A percentile compares a stretch with the other conserved stretches of the same genome.
Evolutionary conservation across 2,888 invertebrate genomes (phyloP).

Genomic region (Achlya flavicornis): DNA sequence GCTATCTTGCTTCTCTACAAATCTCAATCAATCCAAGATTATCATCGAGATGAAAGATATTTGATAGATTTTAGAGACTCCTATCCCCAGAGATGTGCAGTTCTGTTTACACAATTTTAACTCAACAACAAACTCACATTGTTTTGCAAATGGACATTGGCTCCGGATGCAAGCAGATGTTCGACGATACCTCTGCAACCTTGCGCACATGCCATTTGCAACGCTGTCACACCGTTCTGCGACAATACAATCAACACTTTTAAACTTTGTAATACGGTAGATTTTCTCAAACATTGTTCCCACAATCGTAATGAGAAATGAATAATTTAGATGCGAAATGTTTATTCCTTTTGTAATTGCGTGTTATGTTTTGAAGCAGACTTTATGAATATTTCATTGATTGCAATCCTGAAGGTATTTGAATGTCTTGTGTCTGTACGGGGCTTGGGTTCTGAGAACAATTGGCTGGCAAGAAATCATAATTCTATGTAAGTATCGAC

Average conservation of each 20-base stretch:
- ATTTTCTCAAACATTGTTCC: background rate
- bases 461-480: background rate
- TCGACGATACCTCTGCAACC: slow-evolving; percentile 88
- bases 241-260: slow-evolving; percentile 16
- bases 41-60: too few species aligned
- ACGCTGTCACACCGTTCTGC: slow-evolving; percentile 87
- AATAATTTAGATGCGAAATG: slow-evolving; percentile 41
- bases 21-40: too few species aligned
- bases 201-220: slow-evolving; percentile 88
- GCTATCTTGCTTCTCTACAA: too few species aligned
- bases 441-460: background rate
- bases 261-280: background rate
- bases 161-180: slow-evolving; percentile 85
- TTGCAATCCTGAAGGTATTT: background rate
- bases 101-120: background rate
- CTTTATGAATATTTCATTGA: slow-evolving; percentile 13
- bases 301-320: slow-evolving; percentile 26
- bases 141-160: slow-evolving; percentile 86
- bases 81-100: background rate
- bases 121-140: slow-evolving; percentile 86
- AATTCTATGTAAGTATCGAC: too few species aligned
- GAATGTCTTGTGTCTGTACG: background rate
- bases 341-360: slow-evolving; percentile 30
- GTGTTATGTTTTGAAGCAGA: slow-evolving; percentile 16
- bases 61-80: too few species aligned